Conservation (phyloP, 2,797 vertebrate species). For the Sternotherus odoratus region DNA sequence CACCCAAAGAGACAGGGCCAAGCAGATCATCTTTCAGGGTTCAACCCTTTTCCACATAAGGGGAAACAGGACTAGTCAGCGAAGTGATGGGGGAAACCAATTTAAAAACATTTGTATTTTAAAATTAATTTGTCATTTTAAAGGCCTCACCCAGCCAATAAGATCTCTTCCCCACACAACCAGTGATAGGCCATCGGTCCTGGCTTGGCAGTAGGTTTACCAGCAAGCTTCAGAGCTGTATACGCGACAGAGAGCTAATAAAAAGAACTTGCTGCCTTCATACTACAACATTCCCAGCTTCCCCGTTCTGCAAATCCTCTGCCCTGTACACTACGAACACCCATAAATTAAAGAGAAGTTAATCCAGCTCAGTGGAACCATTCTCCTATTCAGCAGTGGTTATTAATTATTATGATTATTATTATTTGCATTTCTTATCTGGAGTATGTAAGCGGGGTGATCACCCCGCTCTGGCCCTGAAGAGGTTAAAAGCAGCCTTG, state of each 20-base stretch:
- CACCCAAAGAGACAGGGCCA: no score
- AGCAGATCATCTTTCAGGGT: neutral
- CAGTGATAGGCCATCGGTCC: neutral
- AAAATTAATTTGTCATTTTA: neutral
- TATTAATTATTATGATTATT: neutral
- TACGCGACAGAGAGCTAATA: neutral
- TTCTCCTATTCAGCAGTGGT: neutral
- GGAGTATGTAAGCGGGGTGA: neutral
- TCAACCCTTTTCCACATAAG: neutral
- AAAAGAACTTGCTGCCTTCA: fast-evolving
- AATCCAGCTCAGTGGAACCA: neutral
- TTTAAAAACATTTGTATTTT: neutral
- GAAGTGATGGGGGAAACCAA: neutral
- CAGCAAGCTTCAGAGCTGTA: neutral
- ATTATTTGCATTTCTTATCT: neutral
- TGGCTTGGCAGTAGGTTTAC: neutral
- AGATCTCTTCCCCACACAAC: fast-evolving
- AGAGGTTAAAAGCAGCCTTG: no score
- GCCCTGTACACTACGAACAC: fast-evolving
- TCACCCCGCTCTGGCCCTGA: no score
- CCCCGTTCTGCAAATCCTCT: fast-evolving
- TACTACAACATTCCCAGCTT: neutral
- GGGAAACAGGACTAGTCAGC: neutral
- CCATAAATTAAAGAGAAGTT: neutral
- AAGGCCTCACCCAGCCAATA: neutral